Evolutionary conservation across 2,797 vertebrate genomes (phyloP).

Genomic region (Pagetopsis macropterus): DNA sequence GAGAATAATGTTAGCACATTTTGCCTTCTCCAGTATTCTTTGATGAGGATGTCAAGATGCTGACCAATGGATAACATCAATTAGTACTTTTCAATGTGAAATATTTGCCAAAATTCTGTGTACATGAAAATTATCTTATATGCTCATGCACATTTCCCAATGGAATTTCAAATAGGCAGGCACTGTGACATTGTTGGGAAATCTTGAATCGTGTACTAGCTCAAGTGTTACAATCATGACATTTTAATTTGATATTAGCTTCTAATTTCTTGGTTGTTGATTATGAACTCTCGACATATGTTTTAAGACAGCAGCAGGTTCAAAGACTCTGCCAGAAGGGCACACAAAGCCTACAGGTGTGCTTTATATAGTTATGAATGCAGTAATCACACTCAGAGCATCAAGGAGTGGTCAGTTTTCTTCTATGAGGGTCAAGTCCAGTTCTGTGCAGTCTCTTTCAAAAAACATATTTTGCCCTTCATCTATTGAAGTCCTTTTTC

Average conservation of each 20-base stretch:
- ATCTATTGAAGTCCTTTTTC: conserved; percentile 67
- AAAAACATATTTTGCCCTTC: conserved; percentile 85
- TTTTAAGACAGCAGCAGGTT: conserved; percentile 60
- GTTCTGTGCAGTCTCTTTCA: conserved; percentile 93
- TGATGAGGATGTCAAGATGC: conserved; percentile 47
- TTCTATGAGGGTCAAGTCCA: conserved; percentile 94
- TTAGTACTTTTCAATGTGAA: conserved; percentile 53
- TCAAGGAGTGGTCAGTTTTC: conserved; percentile 86
- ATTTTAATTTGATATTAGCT: conserved; percentile 60
- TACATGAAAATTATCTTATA: conserved; percentile 51
- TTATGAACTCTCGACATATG: conserved; percentile 57
- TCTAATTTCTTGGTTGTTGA: conserved; percentile 57
- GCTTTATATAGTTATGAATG: conserved; percentile 67
- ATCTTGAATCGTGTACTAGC: conserved; percentile 42
- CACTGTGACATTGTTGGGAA: conserved; percentile 50
- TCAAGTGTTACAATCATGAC: conserved; percentile 58
- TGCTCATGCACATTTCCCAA: conserved; percentile 62
- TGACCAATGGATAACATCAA: conserved; percentile 37
- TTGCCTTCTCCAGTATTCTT: conserved; percentile 37
- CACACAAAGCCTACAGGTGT: conserved; percentile 60
- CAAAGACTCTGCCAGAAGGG: conserved; percentile 66
- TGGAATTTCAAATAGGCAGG: conserved; percentile 55
- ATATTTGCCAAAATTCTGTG: conserved; percentile 44
- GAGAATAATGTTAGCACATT: conserved; percentile 31
- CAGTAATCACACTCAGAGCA: conserved; percentile 51